These are phyloP conservation scores for Listronotus oregonensis DNA, from an alignment of 1,140 invertebrate species.

Conservation along the genomic window DNA sequence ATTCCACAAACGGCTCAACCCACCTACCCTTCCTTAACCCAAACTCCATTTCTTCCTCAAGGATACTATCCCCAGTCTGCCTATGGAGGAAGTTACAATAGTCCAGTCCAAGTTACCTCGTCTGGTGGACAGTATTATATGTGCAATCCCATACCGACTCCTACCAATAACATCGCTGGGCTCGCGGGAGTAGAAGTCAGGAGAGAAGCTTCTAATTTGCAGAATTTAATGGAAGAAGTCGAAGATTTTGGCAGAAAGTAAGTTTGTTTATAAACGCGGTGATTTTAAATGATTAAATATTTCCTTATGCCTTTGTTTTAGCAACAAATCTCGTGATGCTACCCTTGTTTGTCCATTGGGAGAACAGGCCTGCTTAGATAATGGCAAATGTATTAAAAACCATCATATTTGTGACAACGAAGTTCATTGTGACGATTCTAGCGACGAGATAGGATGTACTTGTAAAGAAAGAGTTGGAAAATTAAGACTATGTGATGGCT, in stretches of 20 bases:
- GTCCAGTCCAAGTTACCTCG: slow-evolving; percentile 37
- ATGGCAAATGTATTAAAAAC: slow-evolving; percentile 64
- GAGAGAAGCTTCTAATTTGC: slow-evolving; percentile 36
- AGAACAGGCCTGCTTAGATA: slow-evolving; percentile 57
- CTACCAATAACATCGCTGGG: slow-evolving; percentile 39
- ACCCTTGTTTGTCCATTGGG: slow-evolving; percentile 47
- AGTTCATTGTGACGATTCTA: slow-evolving; percentile 78
- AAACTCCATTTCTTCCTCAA: slow-evolving; percentile 3
- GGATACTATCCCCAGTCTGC: not conserved
- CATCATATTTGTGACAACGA: slow-evolving; percentile 72
- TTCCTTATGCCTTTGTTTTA: slow-evolving; percentile 21
- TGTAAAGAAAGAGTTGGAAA: slow-evolving; percentile 69
- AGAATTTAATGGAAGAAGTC: slow-evolving; percentile 34
- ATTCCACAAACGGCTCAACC: slow-evolving; percentile 21
- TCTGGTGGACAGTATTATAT: slow-evolving; percentile 49
- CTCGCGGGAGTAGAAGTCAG: slow-evolving; percentile 46
- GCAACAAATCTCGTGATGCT: slow-evolving; percentile 43
- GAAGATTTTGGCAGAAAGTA: not conserved
- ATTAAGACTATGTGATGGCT: slow-evolving; percentile 77
- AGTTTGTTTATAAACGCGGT: not conserved
- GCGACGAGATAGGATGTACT: slow-evolving; percentile 78
- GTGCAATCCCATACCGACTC: slow-evolving; percentile 48
- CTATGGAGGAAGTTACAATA: slow-evolving; percentile 14
- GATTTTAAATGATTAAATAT: no score
- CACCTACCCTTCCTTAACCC: not conserved